Conservation (phyloP, 2,797 vertebrate genomes). For the Phoeniculus purpureus region DNA sequence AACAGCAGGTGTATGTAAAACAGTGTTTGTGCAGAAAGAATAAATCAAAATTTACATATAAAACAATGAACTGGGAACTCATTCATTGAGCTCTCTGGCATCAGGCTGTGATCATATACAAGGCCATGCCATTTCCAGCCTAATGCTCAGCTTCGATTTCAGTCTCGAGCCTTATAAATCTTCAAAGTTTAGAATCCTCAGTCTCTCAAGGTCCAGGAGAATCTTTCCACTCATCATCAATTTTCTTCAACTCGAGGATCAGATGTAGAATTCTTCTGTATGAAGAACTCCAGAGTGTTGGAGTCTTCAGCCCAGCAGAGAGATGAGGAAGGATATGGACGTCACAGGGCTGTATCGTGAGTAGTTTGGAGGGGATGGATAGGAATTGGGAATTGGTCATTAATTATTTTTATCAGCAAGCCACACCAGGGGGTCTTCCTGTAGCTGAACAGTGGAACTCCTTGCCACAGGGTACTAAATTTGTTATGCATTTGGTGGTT, state of each 20-base stretch:
- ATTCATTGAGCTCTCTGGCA: background rate
- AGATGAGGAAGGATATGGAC: background rate
- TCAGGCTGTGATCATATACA: background rate
- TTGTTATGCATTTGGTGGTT: fast-evolving
- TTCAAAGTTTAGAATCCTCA: too few species aligned
- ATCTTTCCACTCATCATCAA: too few species aligned
- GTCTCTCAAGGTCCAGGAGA: too few species aligned
- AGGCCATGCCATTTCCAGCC: background rate
- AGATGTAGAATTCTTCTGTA: background rate
- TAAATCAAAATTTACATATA: background rate
- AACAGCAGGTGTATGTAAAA: background rate
- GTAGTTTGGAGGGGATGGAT: background rate
- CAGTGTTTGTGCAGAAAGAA: background rate
- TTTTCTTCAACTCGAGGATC: too few species aligned
- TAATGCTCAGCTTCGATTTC: background rate
- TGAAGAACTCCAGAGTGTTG: background rate
- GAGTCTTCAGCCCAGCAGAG: background rate
- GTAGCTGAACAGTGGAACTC: background rate
- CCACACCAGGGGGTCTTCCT: background rate
- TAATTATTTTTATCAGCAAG: background rate
- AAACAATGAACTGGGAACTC: background rate
- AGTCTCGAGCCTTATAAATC: too few species aligned
- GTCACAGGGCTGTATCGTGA: background rate
- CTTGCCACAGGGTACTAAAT: background rate
- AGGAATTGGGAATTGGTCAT: background rate